A percentile compares a stretch with the other conserved stretches of the same genome.
Evolutionary conservation across 2,797 vertebrate species (phyloP).

Genomic region (Synanceia verrucosa): DNA sequence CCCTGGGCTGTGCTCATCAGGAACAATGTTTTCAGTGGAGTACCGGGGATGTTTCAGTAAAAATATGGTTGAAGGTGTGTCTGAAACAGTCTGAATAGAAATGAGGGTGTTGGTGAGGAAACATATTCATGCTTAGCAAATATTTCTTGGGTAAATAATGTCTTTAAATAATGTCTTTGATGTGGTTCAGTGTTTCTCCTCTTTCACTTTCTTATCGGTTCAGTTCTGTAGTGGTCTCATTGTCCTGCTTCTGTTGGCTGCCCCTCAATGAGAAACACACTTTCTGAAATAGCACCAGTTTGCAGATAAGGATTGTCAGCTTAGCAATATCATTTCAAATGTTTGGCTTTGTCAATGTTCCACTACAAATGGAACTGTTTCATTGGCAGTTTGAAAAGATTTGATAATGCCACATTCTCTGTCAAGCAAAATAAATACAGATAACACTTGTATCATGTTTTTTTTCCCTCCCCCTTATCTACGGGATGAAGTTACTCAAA

Average conservation of each 20-base stretch:
- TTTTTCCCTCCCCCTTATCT: constrained; percentile 39
- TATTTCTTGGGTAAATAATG: constrained; percentile 11
- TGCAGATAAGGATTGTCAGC: constrained; percentile 40
- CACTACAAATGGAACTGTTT: constrained; percentile 5
- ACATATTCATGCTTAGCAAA: constrained; percentile 22
- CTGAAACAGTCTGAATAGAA: constrained; percentile 34
- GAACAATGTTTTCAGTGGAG: too few relatives aligned
- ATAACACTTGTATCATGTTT: constrained; percentile 31
- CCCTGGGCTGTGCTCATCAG: too few relatives aligned
- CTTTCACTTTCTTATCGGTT: constrained; percentile 44
- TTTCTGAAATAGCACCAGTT: constrained; percentile 30
- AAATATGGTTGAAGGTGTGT: too few relatives aligned
- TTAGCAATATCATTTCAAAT: constrained; percentile 22
- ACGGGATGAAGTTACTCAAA: constrained; percentile 26
- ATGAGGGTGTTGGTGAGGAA: constrained; percentile 44
- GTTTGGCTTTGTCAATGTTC: constrained; percentile 26
- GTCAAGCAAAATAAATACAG: constrained; percentile 33
- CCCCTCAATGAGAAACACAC: constrained; percentile 20
- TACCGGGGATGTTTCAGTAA: too few relatives aligned
- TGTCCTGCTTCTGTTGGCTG: constrained; percentile 21
- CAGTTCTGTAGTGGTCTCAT: constrained; percentile 13
- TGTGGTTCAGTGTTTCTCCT: constrained; percentile 5
- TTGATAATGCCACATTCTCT: constrained; percentile 11
- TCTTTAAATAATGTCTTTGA: constrained; percentile 21
- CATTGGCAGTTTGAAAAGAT: constrained; percentile 11